Base-by-base conservation (phyloP, 2,113 vertebrate species). In the Sphaerodactylus townsendi region DNA sequence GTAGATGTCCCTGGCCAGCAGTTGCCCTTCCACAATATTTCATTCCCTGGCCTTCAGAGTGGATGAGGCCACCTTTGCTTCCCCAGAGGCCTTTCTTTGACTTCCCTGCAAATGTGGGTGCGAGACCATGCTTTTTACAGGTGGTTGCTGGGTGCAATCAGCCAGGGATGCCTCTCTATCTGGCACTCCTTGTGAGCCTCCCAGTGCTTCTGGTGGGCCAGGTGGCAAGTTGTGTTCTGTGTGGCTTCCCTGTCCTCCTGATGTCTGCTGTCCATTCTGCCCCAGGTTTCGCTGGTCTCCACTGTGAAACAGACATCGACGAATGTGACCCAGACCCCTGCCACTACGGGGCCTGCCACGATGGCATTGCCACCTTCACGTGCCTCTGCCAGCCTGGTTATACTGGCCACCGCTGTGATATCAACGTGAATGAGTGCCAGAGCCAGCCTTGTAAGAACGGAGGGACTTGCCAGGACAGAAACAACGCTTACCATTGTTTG, bases 361-460 rank as follows among this genome's bases (percentile, higher is more conserved):
- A 99, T 0, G 94, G 97, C 53, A 94, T 99, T 0, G 98, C 98
- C 23, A 90, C 97, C 85, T 99, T 98, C 94, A 97, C 96, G 89
- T 99, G 98, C 92, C 90, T 96, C 50, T 99, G 98, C 90, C 93
- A 87, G 25, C 96, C 97, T 0, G 98, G 98, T 39, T 99, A 97
- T 95, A 97, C 96, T 0, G 98, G 98, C 23, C 97, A 96, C 66
- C 97, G 97, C 88, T 99, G 98, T 0, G 98, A 99, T 91, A 97
- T 96, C 88, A 98, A 99, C 94, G 97, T 99, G 91, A 98, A 99
- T 0, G 98, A 99, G 93, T 99, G 98, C 86, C 96, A 97, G 86
- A 99, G 98, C 91, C 97, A 98, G 93, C 98, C 98, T 0, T 99
- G 98, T 94, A 97, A 96, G 85, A 98, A 99, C 0, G 98, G 98